These are phyloP conservation scores for Acrocephalus kingi DNA, from an alignment of 2,113 vertebrate genomes.

Conservation along the genomic window DNA sequence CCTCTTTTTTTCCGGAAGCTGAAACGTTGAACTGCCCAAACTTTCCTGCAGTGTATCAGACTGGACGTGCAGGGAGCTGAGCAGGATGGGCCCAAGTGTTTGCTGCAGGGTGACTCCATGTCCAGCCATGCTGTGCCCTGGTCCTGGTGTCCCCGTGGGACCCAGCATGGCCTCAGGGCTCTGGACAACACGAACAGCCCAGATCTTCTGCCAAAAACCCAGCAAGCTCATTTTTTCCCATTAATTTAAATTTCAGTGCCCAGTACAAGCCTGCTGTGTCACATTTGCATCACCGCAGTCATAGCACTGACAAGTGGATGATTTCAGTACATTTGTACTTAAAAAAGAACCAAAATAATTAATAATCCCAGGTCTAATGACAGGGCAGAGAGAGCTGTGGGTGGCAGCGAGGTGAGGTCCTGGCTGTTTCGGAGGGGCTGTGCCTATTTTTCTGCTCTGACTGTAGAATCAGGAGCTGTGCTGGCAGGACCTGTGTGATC, in stretches of 20 bases:
- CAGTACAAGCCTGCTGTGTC: not conserved
- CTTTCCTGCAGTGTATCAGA: not conserved
- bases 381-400: not conserved
- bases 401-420: not conserved
- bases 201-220: not conserved
- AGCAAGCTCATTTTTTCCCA: not conserved
- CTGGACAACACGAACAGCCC: fast-evolving
- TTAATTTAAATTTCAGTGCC: not conserved
- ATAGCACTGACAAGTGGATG: not conserved
- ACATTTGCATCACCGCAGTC: not conserved
- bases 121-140: fast-evolving
- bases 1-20: not conserved
- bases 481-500: not conserved
- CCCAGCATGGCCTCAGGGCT: fast-evolving
- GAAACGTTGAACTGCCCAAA: not conserved
- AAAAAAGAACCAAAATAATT: not conserved
- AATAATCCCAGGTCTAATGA: not conserved
- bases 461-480: not conserved
- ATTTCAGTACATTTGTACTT: not conserved
- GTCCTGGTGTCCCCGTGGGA: not conserved
- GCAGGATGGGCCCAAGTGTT: not conserved
- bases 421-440: not conserved
- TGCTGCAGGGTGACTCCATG: not conserved
- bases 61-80: not conserved
- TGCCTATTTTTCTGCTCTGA: not conserved